These are phyloP conservation scores for Gobio gobio DNA, from an alignment of 2,113 vertebrate species.

Conservation along the genomic window DNA sequence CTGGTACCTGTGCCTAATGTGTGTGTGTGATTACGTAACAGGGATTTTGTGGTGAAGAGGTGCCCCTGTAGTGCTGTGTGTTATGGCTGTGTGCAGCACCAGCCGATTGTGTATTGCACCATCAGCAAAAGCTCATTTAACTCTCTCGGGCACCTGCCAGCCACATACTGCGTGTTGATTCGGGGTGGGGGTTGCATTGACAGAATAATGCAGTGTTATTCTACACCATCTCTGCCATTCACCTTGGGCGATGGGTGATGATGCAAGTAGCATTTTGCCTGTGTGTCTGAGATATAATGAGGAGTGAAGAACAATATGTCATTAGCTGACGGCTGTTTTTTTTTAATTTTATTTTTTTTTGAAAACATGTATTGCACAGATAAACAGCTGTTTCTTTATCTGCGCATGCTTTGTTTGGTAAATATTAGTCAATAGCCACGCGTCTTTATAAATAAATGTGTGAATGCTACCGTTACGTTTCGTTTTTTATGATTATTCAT, in stretches of 20 bases:
- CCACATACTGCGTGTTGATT: conserved; percentile 1
- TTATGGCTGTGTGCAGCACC: conserved; percentile 40
- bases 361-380: background rate
- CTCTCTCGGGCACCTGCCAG: conserved; percentile 40
- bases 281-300: background rate
- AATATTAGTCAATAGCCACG: background rate
- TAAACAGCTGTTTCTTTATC: conserved; percentile 28
- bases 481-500: conserved; percentile 31
- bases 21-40: conserved; percentile 42
- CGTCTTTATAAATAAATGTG: conserved; percentile 10
- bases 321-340: background rate
- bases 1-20: background rate
- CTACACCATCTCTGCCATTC: conserved; percentile 7
- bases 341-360: too few relatives aligned
- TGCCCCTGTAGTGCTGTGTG: conserved; percentile 25
- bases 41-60: conserved; percentile 37
- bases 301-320: background rate
- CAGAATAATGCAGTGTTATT: conserved; percentile 11
- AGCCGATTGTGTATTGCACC: conserved; percentile 51
- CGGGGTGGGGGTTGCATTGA: conserved; percentile 19
- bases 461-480: background rate
- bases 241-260: background rate
- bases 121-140: conserved; percentile 52
- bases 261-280: background rate
- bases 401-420: conserved; percentile 3